Evolutionary conservation across 2,797 vertebrate genomes (phyloP), one percentile per base, ranked within the genome.

Genomic region (Sarcoramphus papa): DNA sequence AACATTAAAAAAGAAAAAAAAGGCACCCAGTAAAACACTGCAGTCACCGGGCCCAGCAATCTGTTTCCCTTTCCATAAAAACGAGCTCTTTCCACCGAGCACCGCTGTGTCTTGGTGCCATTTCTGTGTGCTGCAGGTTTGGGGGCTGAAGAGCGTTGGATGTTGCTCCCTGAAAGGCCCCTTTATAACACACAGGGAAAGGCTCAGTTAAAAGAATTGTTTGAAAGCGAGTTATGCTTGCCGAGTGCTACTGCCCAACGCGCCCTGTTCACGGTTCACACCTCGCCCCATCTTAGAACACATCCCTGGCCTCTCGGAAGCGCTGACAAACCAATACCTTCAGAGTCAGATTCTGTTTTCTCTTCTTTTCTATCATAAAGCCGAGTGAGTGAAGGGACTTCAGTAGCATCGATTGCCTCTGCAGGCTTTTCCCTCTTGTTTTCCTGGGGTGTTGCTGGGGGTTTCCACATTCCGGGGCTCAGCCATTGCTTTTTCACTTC

Each of bases 191-290:
- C 0, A 0, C 14, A 54, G 43, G 59, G 53, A 27, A 50, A 73
- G 13, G 50, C 31, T 45, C 20, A 0, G 12, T 2, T 23, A 0
- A 6, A 28, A 21, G 17, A n/a, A 22, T 0, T 9, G 15, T 27
- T 4, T 20, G 40, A 7, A 13, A 25, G 41, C 0, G 1, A 69
- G 84, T 87, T 87, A 27, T 41, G 18, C 51, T 59, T 35, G 48
- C 51, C 0, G 4, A n/a, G 35, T 0, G 27, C 65, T 21, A 5
- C 30, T 21, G 54, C 18, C 30, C 30, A 23, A 1, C 0, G 0
- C 2, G 0, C 4, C 35, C 41, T 10, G 5, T 0, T 17, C 19
- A 2, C 0, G 9, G 43, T 7, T 37, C 41, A 5, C 43, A 28
- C 43, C 63, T 59, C 30, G 1, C 2, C 51, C 47, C 35, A 2